Conservation (phyloP, 2,113 vertebrate genomes). For the Megalops atlanticus region DNA sequence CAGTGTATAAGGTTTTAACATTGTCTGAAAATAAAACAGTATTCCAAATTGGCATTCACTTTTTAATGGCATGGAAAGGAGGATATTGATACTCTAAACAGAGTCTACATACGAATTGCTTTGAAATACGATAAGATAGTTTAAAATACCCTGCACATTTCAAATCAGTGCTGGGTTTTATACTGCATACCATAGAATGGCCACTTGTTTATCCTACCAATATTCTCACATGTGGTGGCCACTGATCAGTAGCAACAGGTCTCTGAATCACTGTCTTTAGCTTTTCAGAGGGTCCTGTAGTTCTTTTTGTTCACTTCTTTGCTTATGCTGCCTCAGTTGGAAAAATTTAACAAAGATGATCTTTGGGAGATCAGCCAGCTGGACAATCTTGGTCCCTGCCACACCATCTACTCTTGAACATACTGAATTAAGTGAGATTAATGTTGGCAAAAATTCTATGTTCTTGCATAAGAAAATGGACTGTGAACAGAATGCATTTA, state of each 20-base stretch:
- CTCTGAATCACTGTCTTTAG: background rate
- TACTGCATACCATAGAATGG: background rate
- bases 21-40: too few species aligned
- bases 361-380: background rate
- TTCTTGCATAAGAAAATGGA: background rate
- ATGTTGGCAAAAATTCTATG: background rate
- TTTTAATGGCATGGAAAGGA: too few species aligned
- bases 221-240: too few species aligned
- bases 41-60: too few species aligned
- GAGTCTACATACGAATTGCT: too few species aligned
- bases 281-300: background rate
- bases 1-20: too few species aligned
- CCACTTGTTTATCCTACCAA: background rate
- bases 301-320: background rate
- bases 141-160: too few species aligned
- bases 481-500: background rate
- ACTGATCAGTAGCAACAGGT: constrained; percentile 11
- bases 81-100: too few species aligned
- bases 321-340: background rate
- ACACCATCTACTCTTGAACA: background rate
- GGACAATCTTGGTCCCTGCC: background rate
- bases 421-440: constrained; percentile 5
- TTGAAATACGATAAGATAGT: too few species aligned
- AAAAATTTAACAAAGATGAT: constrained; percentile 1
- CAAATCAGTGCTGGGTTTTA: too few species aligned